Evolutionary conservation across 2,113 vertebrate genomes (phyloP), one percentile per base, ranked within the genome.

Genomic region (Catharus fuscescens): DNA sequence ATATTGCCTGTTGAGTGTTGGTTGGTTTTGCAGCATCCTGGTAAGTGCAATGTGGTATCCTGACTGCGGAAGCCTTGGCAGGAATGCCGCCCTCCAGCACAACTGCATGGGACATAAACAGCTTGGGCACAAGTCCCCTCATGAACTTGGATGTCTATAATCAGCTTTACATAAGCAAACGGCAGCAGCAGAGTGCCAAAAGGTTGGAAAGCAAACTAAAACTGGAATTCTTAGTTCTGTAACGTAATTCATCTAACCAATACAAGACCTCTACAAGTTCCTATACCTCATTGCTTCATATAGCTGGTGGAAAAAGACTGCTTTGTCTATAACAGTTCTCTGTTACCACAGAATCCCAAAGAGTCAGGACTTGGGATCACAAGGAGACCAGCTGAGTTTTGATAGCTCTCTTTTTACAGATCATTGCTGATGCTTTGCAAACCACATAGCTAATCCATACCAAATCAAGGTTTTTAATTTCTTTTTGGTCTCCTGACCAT

Each of bases 201-300:
- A 73, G 24, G 15, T 26, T 81, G 47, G 18, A 38, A 87, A 52
- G 26, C 9, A 2, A 65, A 47, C 76, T 81, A 44, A 57, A 73
- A 64, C 6, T 34, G 11, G 19, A 59, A 8, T 61, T 72, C 31
- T 44, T 80, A 9, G 7, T 67, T 28, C 59, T 87, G 25, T 69
- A 69, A 12, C 11, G 32, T 8, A 71, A 72, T 56, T 70, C 20
- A 48, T 6, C 4, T 36, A 72, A 40, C 11, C 18, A 34, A 0
- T 32, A 0, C 25, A 50, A 77, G 40, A 45, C 4, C 18, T 42
- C 15, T 54, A 2, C 12, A 14, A 34, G 18, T 65, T 18, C 20
- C 8, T 38, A 3, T 24, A 28, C 26, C 1, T 1, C 1, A 3
- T 7, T 47, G 25, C 10, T 77, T 25, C 36, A 42, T 40, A 16